Evolutionary conservation across 1,140 invertebrate genomes (phyloP), one percentile per base, ranked within the genome.

Genomic region (Nasonia giraulti): DNA sequence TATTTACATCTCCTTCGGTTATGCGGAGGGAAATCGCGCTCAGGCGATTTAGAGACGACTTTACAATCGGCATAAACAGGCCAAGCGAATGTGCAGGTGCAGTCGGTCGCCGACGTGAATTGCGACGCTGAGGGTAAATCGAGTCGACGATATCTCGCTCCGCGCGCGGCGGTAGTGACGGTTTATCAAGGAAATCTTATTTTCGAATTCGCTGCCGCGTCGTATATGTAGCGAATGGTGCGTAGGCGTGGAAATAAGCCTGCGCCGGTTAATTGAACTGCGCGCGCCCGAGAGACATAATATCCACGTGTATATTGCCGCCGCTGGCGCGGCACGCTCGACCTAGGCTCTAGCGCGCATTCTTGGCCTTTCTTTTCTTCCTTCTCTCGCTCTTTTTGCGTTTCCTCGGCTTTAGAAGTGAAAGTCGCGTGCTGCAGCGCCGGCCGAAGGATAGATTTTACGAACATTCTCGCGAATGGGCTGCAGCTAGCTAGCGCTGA

Each of bases 361-460:
- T 31, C 44, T 47, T 40, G 6, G 14, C 33, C 68, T 71, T n/a
- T 47, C 55, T 62, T 62, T 62, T 62, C 55, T 62, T 62, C 55
- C 55, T 62, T 62, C 23, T 27, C 55, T 40, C 2, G 20, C 17
- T 68, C 55, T 79, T 23, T 66, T 44, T 68, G 7, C 77, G 69
- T 69, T 80, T 44, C 50, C 6, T n/a, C 40, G 31, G 33, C 44
- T 62, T 27, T 80, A 80, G 66, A 80, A 80, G 66, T 80, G 79
- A 80, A 80, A 80, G 79, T 71, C 31, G 12, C 17, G 23, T 1
- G 33, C 47, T 47, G 20, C 40, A 75, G 33, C n/a, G 17, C 1
- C 62, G 62, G 62, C 68, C 68, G 78, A 80, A 80, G 66, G 78
- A 80, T 80, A 80, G 33, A 47, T 27, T 80, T 80, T 69, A 71